Conservation (phyloP, 2,797 vertebrate genomes). For the Sebastes taczanowskii region DNA sequence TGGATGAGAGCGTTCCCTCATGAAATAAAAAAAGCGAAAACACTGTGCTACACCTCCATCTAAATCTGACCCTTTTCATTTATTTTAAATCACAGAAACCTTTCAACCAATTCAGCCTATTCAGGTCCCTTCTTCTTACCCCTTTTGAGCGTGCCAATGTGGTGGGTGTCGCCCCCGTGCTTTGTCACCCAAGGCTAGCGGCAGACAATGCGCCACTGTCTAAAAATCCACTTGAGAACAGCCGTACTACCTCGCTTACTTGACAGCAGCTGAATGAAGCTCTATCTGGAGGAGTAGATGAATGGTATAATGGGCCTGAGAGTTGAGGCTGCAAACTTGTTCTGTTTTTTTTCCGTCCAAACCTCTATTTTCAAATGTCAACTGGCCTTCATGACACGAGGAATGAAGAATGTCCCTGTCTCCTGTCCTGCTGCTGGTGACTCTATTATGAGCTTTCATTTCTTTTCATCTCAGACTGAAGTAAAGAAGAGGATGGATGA, state of each 20-base stretch:
- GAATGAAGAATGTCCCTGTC: background rate
- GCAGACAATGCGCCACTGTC: conserved; percentile 42
- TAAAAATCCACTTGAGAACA: conserved; percentile 22
- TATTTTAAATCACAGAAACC: background rate
- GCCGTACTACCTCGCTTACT: conserved; percentile 21
- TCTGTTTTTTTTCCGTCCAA: background rate
- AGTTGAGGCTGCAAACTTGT: background rate
- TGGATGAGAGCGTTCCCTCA: background rate
- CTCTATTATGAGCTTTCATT: conserved; percentile 9
- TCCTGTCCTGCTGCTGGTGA: background rate
- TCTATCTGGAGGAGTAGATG: conserved; percentile 5
- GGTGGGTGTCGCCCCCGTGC: conserved; percentile 22
- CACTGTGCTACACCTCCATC: background rate
- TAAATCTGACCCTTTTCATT: background rate
- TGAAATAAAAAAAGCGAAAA: conserved; percentile 14
- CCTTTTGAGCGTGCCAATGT: conserved; percentile 7
- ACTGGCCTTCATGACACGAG: background rate
- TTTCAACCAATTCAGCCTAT: conserved; percentile 51
- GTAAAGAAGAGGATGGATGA: background rate
- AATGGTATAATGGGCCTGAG: conserved; percentile 8
- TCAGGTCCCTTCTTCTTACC: background rate
- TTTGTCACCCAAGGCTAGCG: conserved; percentile 33
- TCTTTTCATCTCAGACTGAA: conserved; percentile 8
- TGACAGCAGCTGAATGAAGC: conserved; percentile 46
- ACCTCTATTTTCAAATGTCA: conserved; percentile 16